Evolutionary conservation across 2,888 invertebrate genomes (phyloP).

Genomic region (Auanema freiburgensis): DNA sequence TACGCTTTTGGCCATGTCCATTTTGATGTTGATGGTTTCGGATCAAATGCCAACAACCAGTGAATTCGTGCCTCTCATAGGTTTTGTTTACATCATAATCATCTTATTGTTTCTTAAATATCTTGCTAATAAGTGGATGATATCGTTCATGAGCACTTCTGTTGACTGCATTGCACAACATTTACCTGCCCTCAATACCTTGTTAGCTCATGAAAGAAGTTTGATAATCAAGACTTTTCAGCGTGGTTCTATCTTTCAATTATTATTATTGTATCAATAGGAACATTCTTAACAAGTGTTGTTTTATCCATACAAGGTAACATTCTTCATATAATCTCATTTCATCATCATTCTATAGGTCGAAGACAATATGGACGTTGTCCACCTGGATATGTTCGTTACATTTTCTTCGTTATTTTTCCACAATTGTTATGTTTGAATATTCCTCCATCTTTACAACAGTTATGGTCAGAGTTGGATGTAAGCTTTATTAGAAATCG

Average conservation of each 20-base stretch:
- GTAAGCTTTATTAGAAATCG: constrained; percentile 22
- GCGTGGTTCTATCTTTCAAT: constrained; percentile 63
- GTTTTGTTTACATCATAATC: constrained; percentile 8
- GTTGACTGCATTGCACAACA: background rate
- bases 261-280: constrained; percentile 60
- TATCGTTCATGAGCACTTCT: background rate
- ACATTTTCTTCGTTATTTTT: constrained; percentile 50
- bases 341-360: constrained; percentile 15
- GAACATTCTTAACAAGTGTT: constrained; percentile 60
- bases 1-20: constrained; percentile 66
- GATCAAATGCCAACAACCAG: constrained; percentile 67
- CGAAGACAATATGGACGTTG: constrained; percentile 58
- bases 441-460: constrained; percentile 52
- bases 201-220: background rate
- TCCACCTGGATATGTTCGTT: constrained; percentile 52
- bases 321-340: background rate
- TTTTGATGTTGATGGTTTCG: constrained; percentile 68
- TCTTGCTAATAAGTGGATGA: background rate
- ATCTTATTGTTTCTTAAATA: background rate
- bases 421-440: constrained; percentile 40
- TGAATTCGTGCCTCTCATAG: constrained; percentile 62
- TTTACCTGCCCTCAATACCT: constrained; percentile 1
- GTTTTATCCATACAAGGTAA: constrained; percentile 58
- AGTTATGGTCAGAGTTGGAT: constrained; percentile 57
- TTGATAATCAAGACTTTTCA: constrained; percentile 13